phyloP scores from a whole-genome alignment of 2,888 invertebrate species.

The Tetragonisca angustula region DNA sequence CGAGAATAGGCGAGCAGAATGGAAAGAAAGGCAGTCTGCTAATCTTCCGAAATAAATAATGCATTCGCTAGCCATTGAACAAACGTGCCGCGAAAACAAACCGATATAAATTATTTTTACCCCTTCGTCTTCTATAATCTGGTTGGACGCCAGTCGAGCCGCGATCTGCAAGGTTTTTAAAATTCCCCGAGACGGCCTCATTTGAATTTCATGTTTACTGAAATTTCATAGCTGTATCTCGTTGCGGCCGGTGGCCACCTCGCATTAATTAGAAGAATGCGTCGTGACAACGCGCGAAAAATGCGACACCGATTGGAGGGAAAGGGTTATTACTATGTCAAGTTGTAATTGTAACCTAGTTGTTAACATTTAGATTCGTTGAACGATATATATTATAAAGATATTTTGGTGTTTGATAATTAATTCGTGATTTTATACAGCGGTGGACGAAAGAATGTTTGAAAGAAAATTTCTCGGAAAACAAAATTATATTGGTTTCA shows the following conservation, averaged over 20 bases:
- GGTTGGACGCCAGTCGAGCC: not conserved
- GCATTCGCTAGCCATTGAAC: conserved; percentile 39
- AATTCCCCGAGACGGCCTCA: conserved; percentile 29
- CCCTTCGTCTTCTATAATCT: conserved; percentile 41
- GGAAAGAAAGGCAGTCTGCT: not conserved
- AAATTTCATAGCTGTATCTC: conserved; percentile 18
- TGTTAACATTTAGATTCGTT: not conserved
- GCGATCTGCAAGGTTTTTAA: conserved; percentile 20
- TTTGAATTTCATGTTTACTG: conserved; percentile 32
- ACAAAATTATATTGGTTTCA: too few relatives aligned
- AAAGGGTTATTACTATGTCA: not conserved
- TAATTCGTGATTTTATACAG: not conserved
- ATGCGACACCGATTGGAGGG: not conserved
- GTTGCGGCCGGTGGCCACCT: not conserved
- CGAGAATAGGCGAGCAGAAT: not conserved
- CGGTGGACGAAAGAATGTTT: not conserved
- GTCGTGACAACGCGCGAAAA: not conserved
- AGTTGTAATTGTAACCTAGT: not conserved
- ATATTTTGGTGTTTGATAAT: not conserved
- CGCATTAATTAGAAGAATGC: conserved; percentile 25
- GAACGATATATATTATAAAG: not conserved
- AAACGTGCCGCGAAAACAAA: conserved; percentile 32
- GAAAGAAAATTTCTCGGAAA: too few relatives aligned
- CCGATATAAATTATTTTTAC: conserved; percentile 39
- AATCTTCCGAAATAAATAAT: conserved; percentile 44